phyloP scores from a whole-genome alignment of 2,113 vertebrate genomes.

The Brienomyrus brachyistius region DNA sequence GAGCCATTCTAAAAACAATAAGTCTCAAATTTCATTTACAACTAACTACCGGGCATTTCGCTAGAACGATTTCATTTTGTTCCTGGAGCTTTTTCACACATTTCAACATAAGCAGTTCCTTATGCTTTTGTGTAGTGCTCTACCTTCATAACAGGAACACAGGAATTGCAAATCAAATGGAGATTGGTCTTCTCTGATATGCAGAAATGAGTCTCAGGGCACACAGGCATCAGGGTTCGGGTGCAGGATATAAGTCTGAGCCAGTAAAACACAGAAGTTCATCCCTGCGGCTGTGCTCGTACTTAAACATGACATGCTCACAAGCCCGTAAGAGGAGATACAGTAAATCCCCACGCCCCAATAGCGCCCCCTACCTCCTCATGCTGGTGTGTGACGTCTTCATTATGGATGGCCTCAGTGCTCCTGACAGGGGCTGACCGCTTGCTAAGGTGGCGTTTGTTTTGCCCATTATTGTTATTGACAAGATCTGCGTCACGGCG shows the following conservation, averaged over 20 bases:
- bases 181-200: not conserved
- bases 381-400: slow-evolving; percentile 47
- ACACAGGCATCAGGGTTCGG: not conserved
- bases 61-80: not conserved
- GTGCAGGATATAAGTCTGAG: not conserved
- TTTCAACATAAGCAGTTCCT: not conserved
- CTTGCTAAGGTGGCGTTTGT: not conserved
- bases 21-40: not conserved
- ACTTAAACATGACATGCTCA: not conserved
- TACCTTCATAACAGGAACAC: not conserved
- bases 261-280: not conserved
- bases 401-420: slow-evolving; percentile 15
- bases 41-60: not conserved
- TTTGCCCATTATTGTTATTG: not conserved
- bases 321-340: not conserved
- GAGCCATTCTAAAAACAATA: not conserved
- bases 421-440: slow-evolving; percentile 27
- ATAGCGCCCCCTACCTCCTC: slow-evolving; percentile 49
- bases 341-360: not conserved
- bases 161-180: not conserved
- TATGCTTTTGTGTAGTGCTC: not conserved
- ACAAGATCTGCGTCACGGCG: slow-evolving; percentile 21
- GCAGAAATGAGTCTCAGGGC: not conserved
- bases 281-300: not conserved
- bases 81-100: not conserved